These are phyloP conservation scores for Argyresthia goedartella DNA, from an alignment of 2,888 invertebrate species.

Conservation along the genomic window DNA sequence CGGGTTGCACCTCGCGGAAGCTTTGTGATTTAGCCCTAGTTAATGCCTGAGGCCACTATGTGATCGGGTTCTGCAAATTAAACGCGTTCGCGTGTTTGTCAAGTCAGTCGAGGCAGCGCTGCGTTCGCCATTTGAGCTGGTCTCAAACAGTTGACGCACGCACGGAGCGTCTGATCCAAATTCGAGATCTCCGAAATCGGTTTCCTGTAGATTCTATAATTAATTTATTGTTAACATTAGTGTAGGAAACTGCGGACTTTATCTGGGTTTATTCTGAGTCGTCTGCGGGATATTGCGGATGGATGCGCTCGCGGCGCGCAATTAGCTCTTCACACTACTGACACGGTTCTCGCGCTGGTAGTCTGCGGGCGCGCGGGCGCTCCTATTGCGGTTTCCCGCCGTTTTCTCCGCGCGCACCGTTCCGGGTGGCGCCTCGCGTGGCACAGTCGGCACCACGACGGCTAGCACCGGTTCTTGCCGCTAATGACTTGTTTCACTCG, in stretches of 20 bases:
- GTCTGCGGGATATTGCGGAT: slow-evolving; percentile 24
- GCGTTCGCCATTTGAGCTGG: slow-evolving; percentile 66
- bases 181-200: slow-evolving; percentile 67
- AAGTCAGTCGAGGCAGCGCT: slow-evolving; percentile 40
- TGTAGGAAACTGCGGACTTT: slow-evolving; percentile 62
- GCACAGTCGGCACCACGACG: too few relatives aligned
- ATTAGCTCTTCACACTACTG: slow-evolving; percentile 69
- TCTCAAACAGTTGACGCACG: slow-evolving; percentile 63
- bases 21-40: slow-evolving; percentile 70
- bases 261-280: slow-evolving; percentile 36
- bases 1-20: slow-evolving; percentile 47
- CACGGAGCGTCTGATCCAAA: slow-evolving; percentile 55
- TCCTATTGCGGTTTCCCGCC: slow-evolving; percentile 66
- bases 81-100: slow-evolving; percentile 40
- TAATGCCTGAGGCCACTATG: slow-evolving; percentile 54
- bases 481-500: slow-evolving; percentile 44
- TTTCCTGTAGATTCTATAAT: slow-evolving; percentile 68
- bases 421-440: slow-evolving; percentile 62
- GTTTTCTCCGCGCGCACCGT: slow-evolving; percentile 63
- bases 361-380: slow-evolving; percentile 19
- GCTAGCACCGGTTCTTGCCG: slow-evolving; percentile 36
- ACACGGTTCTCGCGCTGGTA: slow-evolving; percentile 62
- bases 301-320: slow-evolving; percentile 39
- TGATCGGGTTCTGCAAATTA: slow-evolving; percentile 38
- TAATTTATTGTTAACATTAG: slow-evolving; percentile 69